Evolutionary conservation across 2,113 vertebrate species (phyloP), one percentile per base, ranked within the genome.

Genomic region (Eurypyga helias): DNA sequence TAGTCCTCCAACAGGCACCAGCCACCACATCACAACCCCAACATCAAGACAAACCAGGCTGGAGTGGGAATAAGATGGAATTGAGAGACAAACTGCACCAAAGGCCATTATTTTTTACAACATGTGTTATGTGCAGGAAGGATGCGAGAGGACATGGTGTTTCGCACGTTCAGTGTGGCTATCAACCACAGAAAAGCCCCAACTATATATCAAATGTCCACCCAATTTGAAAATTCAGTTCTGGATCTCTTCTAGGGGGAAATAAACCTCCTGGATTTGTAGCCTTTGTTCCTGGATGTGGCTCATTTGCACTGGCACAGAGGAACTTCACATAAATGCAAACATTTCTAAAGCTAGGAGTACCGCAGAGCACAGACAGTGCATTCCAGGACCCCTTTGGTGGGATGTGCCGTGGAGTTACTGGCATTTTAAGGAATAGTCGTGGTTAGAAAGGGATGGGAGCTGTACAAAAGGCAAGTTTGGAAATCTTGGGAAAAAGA

Each of bases 21-120:
- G 17, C 31, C 34, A 57, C 26, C 28, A 3, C 3, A 1, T 58
- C 48, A 41, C 36, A 52, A 36, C 33, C 21, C 10, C 0, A 0
- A 17, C 2, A 2, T 16, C 4, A 3, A 24, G n/a, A 36, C 43
- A 71, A 81, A 76, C 33, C 25, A 58, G 52, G 20, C 31, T 86
- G 46, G 54, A 77, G 13, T 17, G 36, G 28, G 13, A 52, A 58
- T 82, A 60, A 61, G 12, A 48, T 62, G 41, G 34, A n/a, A 67
- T 83, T 62, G 79, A 90, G 52, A 45, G 23, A 38, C 41, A 82
- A 94, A 82, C 7, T 71, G 81, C 31, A 82, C 38, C 28, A 45
- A 86, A 86, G 19, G 16, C 17, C 26, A 0, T 45, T 45, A 41
- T 41, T 73, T 41, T 61, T 66, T 31, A 9, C 29, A 55, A 62